phyloP scores from a whole-genome alignment of 2,113 vertebrate species.

The Symphodus melops region DNA sequence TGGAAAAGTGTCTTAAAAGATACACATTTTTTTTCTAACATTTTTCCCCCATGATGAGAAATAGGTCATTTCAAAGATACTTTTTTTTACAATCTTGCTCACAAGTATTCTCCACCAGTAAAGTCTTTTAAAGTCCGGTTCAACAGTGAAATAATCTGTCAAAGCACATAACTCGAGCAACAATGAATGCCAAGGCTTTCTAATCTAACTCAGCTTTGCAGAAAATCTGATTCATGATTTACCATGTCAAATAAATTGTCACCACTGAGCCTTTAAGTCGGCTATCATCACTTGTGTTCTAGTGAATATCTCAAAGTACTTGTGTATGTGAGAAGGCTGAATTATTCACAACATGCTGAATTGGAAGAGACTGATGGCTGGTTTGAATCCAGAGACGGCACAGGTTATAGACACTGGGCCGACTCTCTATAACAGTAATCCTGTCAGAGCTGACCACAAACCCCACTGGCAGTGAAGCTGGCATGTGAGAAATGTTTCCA shows the following conservation, averaged over 20 bases:
- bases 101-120: not conserved
- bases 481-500: slow-evolving; percentile 18
- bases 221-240: slow-evolving; percentile 36
- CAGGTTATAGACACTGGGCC: slow-evolving; percentile 13
- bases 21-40: too few species aligned
- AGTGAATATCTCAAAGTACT: slow-evolving; percentile 12
- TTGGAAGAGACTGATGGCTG: slow-evolving; percentile 23
- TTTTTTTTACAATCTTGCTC: not conserved
- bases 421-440: slow-evolving; percentile 24
- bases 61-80: too few species aligned
- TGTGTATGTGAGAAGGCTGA: slow-evolving; percentile 15
- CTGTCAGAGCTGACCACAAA: slow-evolving; percentile 36
- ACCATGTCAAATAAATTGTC: slow-evolving; percentile 18
- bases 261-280: slow-evolving; percentile 15
- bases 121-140: slow-evolving; percentile 1
- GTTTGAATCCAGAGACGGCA: slow-evolving; percentile 46
- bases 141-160: slow-evolving; percentile 20
- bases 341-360: slow-evolving; percentile 5
- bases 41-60: too few species aligned
- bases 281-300: not conserved
- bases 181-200: not conserved
- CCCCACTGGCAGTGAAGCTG: slow-evolving; percentile 12
- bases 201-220: slow-evolving; percentile 10
- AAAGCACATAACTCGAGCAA: slow-evolving; percentile 13
- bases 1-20: too few species aligned